These are phyloP conservation scores for Palythoa grandis DNA, from an alignment of 92 coral and sea anemone species.

Conservation along the genomic window DNA sequence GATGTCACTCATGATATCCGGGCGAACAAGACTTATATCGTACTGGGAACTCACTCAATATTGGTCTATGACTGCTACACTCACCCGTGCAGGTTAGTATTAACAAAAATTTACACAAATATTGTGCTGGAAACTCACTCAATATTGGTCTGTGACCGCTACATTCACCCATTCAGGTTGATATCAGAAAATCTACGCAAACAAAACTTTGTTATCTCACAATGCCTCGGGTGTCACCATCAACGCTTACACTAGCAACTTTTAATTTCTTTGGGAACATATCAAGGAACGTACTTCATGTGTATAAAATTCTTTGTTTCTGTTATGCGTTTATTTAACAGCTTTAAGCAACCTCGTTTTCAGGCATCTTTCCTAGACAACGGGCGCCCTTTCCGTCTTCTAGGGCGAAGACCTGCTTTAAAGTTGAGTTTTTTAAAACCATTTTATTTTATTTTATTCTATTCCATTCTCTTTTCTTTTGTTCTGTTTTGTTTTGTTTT, in stretches of 20 bases:
- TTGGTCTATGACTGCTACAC: constrained; percentile 89
- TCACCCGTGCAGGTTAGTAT: constrained; percentile 93
- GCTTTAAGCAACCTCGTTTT: no score
- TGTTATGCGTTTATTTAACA: no score
- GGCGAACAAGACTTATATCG: constrained; percentile 83
- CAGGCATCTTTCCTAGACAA: no score
- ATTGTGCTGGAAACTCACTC: constrained; percentile 52
- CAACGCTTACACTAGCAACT: no score
- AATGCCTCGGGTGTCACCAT: no score
- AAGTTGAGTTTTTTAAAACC: neutral
- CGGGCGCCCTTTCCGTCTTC: no score
- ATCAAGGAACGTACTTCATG: no score
- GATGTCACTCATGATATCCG: constrained; percentile 91
- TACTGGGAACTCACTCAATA: constrained; percentile 75
- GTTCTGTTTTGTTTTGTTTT: neutral
- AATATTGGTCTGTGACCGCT: constrained; percentile 86
- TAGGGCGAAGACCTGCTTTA: no score
- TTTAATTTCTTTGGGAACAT: no score
- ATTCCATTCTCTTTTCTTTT: neutral
- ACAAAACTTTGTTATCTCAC: no score
- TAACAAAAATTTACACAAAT: no score
- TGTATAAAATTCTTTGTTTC: no score
- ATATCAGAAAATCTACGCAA: neutral
- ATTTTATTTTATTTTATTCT: neutral
- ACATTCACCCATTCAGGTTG: constrained; percentile 95